These are phyloP conservation scores for Cepaea nemoralis DNA, from an alignment of 1,140 invertebrate species.

Conservation along the genomic window DNA sequence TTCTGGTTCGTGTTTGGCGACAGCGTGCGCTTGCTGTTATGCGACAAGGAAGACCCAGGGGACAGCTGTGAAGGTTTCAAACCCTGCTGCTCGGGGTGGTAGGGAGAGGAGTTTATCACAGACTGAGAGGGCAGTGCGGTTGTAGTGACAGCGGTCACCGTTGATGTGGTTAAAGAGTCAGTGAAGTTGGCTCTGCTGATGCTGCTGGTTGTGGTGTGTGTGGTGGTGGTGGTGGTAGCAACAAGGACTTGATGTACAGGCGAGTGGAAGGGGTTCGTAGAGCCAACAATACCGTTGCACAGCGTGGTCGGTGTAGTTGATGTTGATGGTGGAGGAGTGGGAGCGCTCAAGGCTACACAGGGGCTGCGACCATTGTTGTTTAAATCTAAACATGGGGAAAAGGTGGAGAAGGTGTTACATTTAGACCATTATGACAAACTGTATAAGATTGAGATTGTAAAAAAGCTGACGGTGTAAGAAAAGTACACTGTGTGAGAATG, in stretches of 20 bases:
- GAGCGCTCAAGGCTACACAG: conserved; percentile 5
- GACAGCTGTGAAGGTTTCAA: not conserved
- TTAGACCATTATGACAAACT: too few relatives aligned
- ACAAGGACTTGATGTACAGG: conserved; percentile 12
- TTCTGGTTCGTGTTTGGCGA: not conserved
- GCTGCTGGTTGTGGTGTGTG: conserved; percentile 11
- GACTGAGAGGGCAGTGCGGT: not conserved
- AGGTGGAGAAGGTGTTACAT: too few relatives aligned
- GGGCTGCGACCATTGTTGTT: not conserved
- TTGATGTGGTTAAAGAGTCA: conserved; percentile 1
- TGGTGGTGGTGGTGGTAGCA: conserved; percentile 19
- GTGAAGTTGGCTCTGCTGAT: conserved; percentile 8
- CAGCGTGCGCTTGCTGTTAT: not conserved
- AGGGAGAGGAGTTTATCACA: conserved; percentile 6
- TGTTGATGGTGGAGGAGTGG: conserved; percentile 16
- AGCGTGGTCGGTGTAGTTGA: conserved; percentile 2
- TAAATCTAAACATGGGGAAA: conserved; percentile 1
- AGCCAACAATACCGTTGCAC: conserved; percentile 9
- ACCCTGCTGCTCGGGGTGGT: not conserved
- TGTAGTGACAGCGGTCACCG: not conserved
- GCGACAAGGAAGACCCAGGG: not conserved
- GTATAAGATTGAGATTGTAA: too few relatives aligned
- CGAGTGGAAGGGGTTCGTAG: not conserved
- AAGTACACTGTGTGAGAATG: too few relatives aligned
- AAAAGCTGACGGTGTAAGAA: too few relatives aligned